phyloP scores from a whole-genome alignment of 2,888 invertebrate species.

The Tetropium fuscum region DNA sequence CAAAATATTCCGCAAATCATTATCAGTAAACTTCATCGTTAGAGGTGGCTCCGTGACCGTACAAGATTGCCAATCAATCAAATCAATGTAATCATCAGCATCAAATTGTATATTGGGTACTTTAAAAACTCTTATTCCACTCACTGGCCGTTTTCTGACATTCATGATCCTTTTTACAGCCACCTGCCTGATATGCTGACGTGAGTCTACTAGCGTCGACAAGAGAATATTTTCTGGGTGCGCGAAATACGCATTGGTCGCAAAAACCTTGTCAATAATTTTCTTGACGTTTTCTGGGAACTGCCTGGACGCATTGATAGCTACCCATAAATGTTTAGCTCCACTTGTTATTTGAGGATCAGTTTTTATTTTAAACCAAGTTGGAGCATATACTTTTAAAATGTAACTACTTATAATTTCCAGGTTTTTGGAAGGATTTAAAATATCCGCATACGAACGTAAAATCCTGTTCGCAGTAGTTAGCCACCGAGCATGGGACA shows the following conservation, averaged over 20 bases:
- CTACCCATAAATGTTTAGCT: no score
- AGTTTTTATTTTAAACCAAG: no score
- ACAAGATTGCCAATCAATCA: slow-evolving; percentile 1
- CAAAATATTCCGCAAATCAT: background rate
- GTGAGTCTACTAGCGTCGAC: background rate
- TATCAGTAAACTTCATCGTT: background rate
- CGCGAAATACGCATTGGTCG: background rate
- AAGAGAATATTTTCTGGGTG: background rate
- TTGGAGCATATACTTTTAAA: no score
- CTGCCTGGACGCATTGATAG: no score
- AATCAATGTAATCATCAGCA: background rate
- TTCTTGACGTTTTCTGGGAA: background rate
- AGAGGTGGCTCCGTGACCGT: background rate
- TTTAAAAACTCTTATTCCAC: background rate
- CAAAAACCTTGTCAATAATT: background rate
- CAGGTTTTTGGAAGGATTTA: background rate
- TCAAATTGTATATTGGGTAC: background rate
- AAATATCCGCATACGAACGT: background rate
- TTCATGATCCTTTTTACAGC: background rate
- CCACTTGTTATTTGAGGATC: no score
- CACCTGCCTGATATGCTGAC: background rate
- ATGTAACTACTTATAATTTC: background rate
- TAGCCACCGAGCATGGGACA: background rate
- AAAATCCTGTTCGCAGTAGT: background rate
- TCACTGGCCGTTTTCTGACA: background rate